phyloP scores from a whole-genome alignment of 2,888 invertebrate genomes.

The Myopa tessellatipennis region DNA sequence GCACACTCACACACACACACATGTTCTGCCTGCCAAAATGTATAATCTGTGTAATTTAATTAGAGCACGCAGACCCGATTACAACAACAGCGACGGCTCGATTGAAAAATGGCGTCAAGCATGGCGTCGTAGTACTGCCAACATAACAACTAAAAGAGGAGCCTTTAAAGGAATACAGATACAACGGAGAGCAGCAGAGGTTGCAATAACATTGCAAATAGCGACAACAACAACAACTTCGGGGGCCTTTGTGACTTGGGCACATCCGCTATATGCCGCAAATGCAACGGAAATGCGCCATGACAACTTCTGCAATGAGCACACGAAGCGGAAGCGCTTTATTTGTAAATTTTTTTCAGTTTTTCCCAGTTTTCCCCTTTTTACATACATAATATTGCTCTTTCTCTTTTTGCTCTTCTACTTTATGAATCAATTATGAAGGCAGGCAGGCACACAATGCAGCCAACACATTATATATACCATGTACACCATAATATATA shows the following conservation, averaged over 20 bases:
- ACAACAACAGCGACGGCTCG: background rate
- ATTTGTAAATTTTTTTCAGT: too few relatives aligned
- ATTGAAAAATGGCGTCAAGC: background rate
- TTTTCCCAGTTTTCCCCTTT: background rate
- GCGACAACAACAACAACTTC: background rate
- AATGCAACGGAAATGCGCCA: slow-evolving; percentile 32
- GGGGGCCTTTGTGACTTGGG: background rate
- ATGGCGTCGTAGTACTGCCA: background rate
- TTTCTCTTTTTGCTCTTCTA: background rate
- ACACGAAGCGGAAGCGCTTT: slow-evolving; percentile 15
- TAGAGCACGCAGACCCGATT: background rate
- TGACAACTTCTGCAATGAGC: slow-evolving; percentile 9
- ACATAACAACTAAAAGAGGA: background rate
- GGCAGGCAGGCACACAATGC: background rate
- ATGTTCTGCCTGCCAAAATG: background rate
- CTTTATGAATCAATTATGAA: background rate
- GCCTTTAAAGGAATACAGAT: too few relatives aligned
- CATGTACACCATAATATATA: too few relatives aligned
- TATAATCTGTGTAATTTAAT: background rate
- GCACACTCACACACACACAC: too few relatives aligned
- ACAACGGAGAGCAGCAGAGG: background rate
- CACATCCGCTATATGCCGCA: slow-evolving; percentile 6
- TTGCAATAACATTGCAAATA: background rate
- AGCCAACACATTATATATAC: too few relatives aligned
- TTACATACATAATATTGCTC: background rate